A percentile compares a stretch with the other conserved stretches of the same genome.
Evolutionary conservation across 2,888 invertebrate genomes (phyloP).

Genomic region (Drosophila aldrichi): DNA sequence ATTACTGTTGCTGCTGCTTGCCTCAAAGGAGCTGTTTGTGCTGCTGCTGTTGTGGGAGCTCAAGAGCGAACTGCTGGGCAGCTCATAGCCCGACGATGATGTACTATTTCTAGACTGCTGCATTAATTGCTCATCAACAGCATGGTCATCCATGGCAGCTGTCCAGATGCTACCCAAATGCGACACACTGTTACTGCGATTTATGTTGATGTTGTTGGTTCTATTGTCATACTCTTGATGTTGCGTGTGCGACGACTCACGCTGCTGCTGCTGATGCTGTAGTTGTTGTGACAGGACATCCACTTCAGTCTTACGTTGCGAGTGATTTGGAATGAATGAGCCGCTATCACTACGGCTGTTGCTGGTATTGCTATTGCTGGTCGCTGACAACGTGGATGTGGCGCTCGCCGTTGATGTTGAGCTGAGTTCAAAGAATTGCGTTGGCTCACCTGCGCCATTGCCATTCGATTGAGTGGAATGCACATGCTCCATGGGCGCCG

Average conservation of each 20-base stretch:
- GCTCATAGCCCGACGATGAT: constrained; percentile 44
- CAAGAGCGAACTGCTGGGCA: constrained; percentile 61
- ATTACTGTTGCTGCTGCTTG: constrained; percentile 36
- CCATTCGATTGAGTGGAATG: constrained; percentile 63
- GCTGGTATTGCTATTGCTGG: constrained; percentile 23
- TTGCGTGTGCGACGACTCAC: neutral
- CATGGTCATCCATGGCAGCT: constrained; percentile 68
- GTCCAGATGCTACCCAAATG: constrained; percentile 52
- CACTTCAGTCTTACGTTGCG: constrained; percentile 60
- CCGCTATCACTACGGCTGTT: constrained; percentile 16
- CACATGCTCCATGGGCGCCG: constrained; percentile 40
- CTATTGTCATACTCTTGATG: constrained; percentile 24
- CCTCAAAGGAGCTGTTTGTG: constrained; percentile 64
- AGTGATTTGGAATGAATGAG: constrained; percentile 58
- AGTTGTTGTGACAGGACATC: constrained; percentile 22
- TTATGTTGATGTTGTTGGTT: constrained; percentile 11
- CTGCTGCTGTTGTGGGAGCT: constrained; percentile 52
- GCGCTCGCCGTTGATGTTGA: constrained; percentile 60
- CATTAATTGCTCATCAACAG: constrained; percentile 59
- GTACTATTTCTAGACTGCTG: constrained; percentile 24
- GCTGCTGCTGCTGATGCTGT: neutral
- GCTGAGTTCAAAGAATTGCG: constrained; percentile 63
- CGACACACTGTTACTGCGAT: constrained; percentile 10
- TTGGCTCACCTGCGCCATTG: constrained; percentile 37
- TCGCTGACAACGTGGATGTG: constrained; percentile 35